Conservation (phyloP, 2,888 invertebrate genomes). For the Synanthedon myopaeformis region DNA sequence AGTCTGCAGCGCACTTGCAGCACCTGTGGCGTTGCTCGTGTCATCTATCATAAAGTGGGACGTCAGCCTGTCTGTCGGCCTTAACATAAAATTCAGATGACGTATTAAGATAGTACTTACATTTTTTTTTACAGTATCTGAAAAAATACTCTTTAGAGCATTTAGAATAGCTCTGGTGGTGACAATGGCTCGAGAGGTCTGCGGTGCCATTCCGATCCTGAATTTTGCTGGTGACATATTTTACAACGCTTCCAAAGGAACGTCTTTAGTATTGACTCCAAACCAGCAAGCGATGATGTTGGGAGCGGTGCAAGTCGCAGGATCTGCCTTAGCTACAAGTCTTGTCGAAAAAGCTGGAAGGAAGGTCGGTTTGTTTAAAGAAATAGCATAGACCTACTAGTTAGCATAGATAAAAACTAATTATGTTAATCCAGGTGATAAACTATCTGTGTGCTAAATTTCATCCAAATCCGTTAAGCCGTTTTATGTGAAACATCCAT, state of each 20-base stretch:
- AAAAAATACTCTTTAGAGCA: slow-evolving; percentile 42
- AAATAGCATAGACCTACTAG: too few species aligned
- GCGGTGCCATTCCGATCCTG: slow-evolving; percentile 48
- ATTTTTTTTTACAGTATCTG: slow-evolving; percentile 31
- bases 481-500: too few species aligned
- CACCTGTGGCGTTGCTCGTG: too few species aligned
- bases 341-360: slow-evolving; percentile 48
- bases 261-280: slow-evolving; percentile 30
- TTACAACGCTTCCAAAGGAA: slow-evolving; percentile 29
- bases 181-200: slow-evolving; percentile 40
- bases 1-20: too few species aligned
- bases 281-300: slow-evolving; percentile 60
- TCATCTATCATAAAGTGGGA: too few species aligned
- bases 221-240: slow-evolving; percentile 60
- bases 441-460: too few species aligned
- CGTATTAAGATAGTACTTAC: too few species aligned
- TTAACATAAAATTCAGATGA: too few species aligned
- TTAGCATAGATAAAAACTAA: neutral
- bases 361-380: slow-evolving; percentile 30
- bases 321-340: slow-evolving; percentile 40
- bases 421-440: neutral
- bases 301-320: slow-evolving; percentile 47
- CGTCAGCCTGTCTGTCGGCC: too few species aligned
- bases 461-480: too few species aligned
- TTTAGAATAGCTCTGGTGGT: slow-evolving; percentile 41